These are phyloP conservation scores for Calosoma granatense DNA, from an alignment of 1,140 invertebrate genomes.

Conservation along the genomic window DNA sequence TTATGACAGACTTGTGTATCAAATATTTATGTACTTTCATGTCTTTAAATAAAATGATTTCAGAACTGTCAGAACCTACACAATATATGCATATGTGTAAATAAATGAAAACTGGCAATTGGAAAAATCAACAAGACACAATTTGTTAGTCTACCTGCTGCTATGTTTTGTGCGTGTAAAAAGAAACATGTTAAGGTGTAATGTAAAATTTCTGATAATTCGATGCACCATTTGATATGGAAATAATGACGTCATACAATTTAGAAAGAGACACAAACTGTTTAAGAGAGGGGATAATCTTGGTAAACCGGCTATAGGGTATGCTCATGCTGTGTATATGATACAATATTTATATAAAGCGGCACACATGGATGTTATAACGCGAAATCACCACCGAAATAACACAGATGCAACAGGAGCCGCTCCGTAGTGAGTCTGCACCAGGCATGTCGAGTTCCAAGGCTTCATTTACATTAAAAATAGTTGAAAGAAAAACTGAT, in stretches of 20 bases:
- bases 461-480: conserved; percentile 33
- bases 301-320: conserved; percentile 30
- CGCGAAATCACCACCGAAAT: no score
- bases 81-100: no score
- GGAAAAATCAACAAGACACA: no score
- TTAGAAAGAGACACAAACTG: conserved; percentile 30
- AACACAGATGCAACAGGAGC: neutral
- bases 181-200: no score
- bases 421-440: no score
- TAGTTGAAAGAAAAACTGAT: conserved; percentile 31
- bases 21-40: neutral
- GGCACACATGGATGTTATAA: conserved; percentile 16
- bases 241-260: conserved; percentile 29
- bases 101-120: no score
- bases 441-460: conserved; percentile 27
- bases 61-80: no score
- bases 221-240: conserved; percentile 12
- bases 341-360: conserved; percentile 17
- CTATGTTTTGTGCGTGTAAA: no score
- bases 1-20: neutral
- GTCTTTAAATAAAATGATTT: neutral
- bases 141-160: no score
- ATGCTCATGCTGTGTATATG: conserved; percentile 23
- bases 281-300: conserved; percentile 27
- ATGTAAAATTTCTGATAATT: no score